phyloP scores from a whole-genome alignment of 2,888 invertebrate species.

The Drosophila villosipedis region DNA sequence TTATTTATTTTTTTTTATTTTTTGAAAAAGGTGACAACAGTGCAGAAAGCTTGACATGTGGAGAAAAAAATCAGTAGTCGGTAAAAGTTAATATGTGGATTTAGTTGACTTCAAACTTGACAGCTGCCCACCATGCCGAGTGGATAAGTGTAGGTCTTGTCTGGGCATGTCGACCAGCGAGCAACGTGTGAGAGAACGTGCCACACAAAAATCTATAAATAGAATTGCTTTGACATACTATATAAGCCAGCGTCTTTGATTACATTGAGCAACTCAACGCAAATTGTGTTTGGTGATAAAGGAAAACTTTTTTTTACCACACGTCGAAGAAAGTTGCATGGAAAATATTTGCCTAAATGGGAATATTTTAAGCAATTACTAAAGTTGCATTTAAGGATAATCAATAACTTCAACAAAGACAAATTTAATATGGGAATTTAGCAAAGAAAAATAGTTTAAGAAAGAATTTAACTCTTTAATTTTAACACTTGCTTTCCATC shows the following conservation, averaged over 20 bases:
- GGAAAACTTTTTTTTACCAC: neutral
- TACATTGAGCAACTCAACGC: conserved; percentile 25
- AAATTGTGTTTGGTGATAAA: neutral
- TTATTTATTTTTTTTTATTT: conserved; percentile 23
- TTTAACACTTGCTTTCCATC: too few species aligned
- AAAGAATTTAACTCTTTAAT: neutral
- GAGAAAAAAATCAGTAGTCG: conserved; percentile 19
- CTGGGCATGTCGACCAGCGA: neutral
- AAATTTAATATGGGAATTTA: neutral
- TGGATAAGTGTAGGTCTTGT: neutral
- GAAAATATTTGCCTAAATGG: neutral
- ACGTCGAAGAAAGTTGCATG: neutral
- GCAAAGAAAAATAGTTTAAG: neutral
- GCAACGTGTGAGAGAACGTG: neutral
- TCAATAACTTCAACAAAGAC: neutral
- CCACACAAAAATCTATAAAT: conserved; percentile 13
- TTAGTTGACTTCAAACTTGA: conserved; percentile 27
- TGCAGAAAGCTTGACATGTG: conserved; percentile 26
- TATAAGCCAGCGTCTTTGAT: conserved; percentile 40
- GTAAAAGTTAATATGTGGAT: conserved; percentile 41
- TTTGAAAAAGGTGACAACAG: conserved; percentile 39
- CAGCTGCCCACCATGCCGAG: conserved; percentile 17
- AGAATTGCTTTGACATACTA: conserved; percentile 11
- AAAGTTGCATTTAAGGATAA: neutral
- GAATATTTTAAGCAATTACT: neutral